Percentiles rank a stretch among this genome's conserved stretches.
Conservation (phyloP, 2,113 vertebrate species). For the Triplophysa rosa region DNA sequence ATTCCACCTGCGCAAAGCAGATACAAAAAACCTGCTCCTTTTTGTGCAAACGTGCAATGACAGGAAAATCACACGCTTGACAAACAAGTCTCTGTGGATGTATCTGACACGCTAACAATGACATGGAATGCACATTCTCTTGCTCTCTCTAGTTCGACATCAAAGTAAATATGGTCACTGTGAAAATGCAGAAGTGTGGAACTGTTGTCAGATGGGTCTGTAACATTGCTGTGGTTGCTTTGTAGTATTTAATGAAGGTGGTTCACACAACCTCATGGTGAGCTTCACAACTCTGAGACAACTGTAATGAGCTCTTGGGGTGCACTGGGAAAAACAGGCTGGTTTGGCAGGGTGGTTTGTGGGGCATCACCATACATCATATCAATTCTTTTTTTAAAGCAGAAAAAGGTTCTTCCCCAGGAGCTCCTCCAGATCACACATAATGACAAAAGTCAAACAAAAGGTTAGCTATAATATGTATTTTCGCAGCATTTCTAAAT, state of each 20-base stretch:
- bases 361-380: conserved; percentile 50
- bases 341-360: conserved; percentile 46
- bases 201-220: neutral
- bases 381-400: conserved; percentile 11
- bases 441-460: neutral
- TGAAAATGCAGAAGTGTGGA: neutral
- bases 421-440: neutral
- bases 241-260: conserved; percentile 60
- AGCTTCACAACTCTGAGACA: conserved; percentile 63
- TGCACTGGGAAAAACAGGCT: conserved; percentile 60
- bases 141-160: neutral
- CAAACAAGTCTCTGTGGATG: neutral
- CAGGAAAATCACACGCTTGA: neutral
- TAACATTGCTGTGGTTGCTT: conserved; percentile 20
- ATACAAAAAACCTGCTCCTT: neutral
- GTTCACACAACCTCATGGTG: conserved; percentile 59
- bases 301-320: conserved; percentile 77
- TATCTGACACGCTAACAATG: neutral
- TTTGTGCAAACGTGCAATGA: conserved; percentile 2
- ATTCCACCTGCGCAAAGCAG: neutral
- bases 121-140: neutral
- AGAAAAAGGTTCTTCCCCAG: neutral
- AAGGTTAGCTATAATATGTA: neutral
- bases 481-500: neutral
- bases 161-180: neutral